Evolutionary conservation across 92 coral and sea anemone genomes (phyloP), one percentile per base, ranked within the genome.

Genomic region (Porites cylindrica): DNA sequence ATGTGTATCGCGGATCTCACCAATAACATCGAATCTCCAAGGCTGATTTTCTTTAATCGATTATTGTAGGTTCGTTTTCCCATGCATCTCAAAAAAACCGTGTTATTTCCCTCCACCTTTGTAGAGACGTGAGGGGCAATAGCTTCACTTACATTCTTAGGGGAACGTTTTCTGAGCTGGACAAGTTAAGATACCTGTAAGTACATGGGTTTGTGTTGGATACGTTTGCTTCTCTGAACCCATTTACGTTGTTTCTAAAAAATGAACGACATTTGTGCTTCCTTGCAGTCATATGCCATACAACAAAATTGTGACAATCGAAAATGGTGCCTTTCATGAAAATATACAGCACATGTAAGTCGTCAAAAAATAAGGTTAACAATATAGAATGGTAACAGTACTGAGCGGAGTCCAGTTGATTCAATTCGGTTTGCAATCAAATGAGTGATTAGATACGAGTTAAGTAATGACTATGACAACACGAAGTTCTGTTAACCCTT

Each of bases 261-360:
- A 67, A n/a, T 2, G 18, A 54, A n/a, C 8, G 13, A 10, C 8
- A 10, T 76, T 76, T 21, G 9, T 19, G 54, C 10, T 54, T n/a
- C 0, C 10, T 82, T 79, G 56, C 84, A 94, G 98, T 47, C 43
- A 87, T 64, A 70, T 96, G 67, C 70, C 21, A 7, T 20, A 20
- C 10, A 96, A 96, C 91, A 78, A 75, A 62, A 96, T 96, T 62
- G 95, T 96, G 1, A 89, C 98, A 11, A 90, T 92, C 21, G 99
- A 96, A 85, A 94, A 96, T 82, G 98, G 94, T 50, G 91, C 96
- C 43, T 96, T 96, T 77, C 96, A 98, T 29, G 66, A 58, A 21
- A 78, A 71, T 53, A 77, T 96, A 17, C n/a, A 38, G 19, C 79
- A 53, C 3, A 91, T 96, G 99, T 96, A 80, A 96, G 96, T 89